A percentile compares a stretch with the other conserved stretches of the same genome.
Evolutionary conservation across 2,888 invertebrate species (phyloP).

Genomic region (Atrina japonica): DNA sequence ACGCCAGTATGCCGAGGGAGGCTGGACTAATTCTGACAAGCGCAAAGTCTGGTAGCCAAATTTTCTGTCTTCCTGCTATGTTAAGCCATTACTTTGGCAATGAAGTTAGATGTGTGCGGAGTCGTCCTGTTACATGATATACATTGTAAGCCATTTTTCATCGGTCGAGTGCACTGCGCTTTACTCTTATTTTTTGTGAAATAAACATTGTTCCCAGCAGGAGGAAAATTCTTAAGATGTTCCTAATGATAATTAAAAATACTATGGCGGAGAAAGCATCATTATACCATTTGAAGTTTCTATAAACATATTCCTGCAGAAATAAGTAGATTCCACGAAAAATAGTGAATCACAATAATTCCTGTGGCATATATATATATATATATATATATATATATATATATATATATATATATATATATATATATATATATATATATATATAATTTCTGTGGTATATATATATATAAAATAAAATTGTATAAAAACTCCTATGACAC

Average conservation of each 20-base stretch:
- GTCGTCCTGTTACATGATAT: constrained; percentile 27
- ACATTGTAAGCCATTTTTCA: constrained; percentile 40
- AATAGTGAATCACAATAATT: too few relatives aligned
- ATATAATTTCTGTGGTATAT: too few relatives aligned
- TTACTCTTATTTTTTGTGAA: constrained; percentile 23
- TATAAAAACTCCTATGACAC: too few relatives aligned
- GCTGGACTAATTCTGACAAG: constrained; percentile 25
- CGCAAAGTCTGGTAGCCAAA: constrained; percentile 1
- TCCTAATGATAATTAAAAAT: constrained; percentile 28
- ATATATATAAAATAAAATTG: too few relatives aligned
- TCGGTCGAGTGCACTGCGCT: constrained; percentile 38
- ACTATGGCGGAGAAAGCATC: not conserved
- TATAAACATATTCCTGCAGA: too few relatives aligned
- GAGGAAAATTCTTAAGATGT: constrained; percentile 23
- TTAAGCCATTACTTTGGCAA: not conserved
- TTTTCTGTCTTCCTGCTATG: not conserved
- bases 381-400: too few relatives aligned
- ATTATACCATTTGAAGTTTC: too few relatives aligned
- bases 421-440: too few relatives aligned
- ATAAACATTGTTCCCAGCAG: constrained; percentile 17
- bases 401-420: too few relatives aligned
- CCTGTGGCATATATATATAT: too few relatives aligned
- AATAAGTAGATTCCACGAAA: too few relatives aligned
- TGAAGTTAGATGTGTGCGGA: too few relatives aligned
- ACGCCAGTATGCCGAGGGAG: constrained; percentile 33